Evolutionary conservation across 2,888 invertebrate species (phyloP).

Genomic region (Diplazon laetatorius): DNA sequence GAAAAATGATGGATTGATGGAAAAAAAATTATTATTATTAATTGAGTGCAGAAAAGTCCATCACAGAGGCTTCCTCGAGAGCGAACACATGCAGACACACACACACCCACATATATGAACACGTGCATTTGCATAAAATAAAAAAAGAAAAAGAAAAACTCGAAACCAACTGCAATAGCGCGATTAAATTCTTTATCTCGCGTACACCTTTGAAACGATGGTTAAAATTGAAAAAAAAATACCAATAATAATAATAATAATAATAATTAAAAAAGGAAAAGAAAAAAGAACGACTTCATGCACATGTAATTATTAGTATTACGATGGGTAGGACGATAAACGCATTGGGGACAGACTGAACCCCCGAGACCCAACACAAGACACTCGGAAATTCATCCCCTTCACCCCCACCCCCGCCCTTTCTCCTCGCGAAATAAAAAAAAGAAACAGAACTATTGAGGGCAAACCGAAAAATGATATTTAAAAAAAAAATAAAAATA

Average conservation of each 20-base stretch:
- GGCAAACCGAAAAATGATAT: slow-evolving; percentile 5
- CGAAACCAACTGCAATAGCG: slow-evolving; percentile 46
- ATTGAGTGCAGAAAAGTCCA: too few relatives aligned
- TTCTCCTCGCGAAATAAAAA: slow-evolving; percentile 57
- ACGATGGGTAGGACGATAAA: slow-evolving; percentile 27
- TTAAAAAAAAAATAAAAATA: too few relatives aligned
- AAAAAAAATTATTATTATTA: too few relatives aligned
- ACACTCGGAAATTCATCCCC: slow-evolving; percentile 29
- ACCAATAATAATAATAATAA: slow-evolving; percentile 4
- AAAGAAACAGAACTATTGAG: slow-evolving; percentile 28
- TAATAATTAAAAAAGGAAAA: not conserved
- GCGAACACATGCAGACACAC: slow-evolving; percentile 11
- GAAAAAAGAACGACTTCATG: slow-evolving; percentile 10
- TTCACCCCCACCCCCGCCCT: slow-evolving; percentile 22
- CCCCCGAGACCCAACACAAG: slow-evolving; percentile 35
- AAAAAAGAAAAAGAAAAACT: slow-evolving; percentile 13
- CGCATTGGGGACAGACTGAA: slow-evolving; percentile 53
- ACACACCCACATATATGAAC: slow-evolving; percentile 31
- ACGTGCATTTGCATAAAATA: slow-evolving; percentile 35
- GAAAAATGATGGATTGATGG: too few relatives aligned
- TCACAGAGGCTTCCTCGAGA: slow-evolving; percentile 69
- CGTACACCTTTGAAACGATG: slow-evolving; percentile 20
- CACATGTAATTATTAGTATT: slow-evolving; percentile 43
- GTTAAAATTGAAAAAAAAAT: slow-evolving; percentile 12
- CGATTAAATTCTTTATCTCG: slow-evolving; percentile 36